Base-by-base conservation (phyloP, 2,888 invertebrate species). In the Chymomyza amoena region DNA sequence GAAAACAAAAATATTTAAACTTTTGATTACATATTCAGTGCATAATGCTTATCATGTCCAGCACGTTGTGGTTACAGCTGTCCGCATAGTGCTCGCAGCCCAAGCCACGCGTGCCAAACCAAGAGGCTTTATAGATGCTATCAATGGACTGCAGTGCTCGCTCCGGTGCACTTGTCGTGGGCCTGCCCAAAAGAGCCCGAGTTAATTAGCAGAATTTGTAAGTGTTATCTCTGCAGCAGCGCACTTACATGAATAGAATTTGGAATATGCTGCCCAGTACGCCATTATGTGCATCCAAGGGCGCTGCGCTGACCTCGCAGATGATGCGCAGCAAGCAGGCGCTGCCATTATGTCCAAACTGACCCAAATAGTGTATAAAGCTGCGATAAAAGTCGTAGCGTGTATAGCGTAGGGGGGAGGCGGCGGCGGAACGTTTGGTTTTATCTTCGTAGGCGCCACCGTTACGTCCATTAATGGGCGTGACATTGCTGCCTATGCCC, bases 201-300 rank as follows among this genome's bases (percentile, higher is more conserved):
- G 75, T 73, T 77, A 80, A 82, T 84, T 79, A 81, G 59, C 59
- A 6, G 52, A 9, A 67, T 54, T 20, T 36, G 54, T 62, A 66
- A 32, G 20, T 61, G 71, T 63, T 66, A 66, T 32, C 57, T 63
- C 69, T 20, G 18, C 56, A 36, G 25, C 39, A 50, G 60, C 15
- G 25, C 56, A 80, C 93, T 94, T 92, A 95, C 96, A 94, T 94
- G 72, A 96, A 93, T 70, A 95, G 87, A 51, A 95, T 92, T 85
- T 95, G 94, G 51, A 95, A 91, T 73, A 96, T 89, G 89, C 94
- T 94, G 32, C 95, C 94, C 66, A 95, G 84, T 54, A 95, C 91
- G n/a, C 95, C 95, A 88, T 94, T 94, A 82, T 93, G 84, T 39
- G 68, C 81, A 67, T 89, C 86, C 66, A 91, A 61, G 2, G 89